Percentiles rank a stretch among this genome's conserved stretches.
phyloP scores from a whole-genome alignment of 2,113 vertebrate genomes.

The Gallinago media region DNA sequence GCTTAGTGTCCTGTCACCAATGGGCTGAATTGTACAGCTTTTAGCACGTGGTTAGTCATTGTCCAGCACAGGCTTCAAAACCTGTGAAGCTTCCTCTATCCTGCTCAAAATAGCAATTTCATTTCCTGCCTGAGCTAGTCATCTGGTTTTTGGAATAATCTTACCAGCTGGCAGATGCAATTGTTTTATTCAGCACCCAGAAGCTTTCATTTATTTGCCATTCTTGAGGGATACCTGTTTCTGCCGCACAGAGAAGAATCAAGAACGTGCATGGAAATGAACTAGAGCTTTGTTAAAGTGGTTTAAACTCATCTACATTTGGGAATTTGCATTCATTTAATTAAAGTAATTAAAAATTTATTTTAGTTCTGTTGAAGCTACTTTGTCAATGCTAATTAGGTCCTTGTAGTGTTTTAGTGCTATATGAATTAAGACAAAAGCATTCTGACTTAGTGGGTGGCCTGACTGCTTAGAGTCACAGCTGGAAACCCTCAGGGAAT shows the following conservation, averaged over 20 bases:
- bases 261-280: not conserved
- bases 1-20: not conserved
- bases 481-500: not conserved
- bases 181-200: not conserved
- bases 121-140: not conserved
- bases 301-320: not conserved
- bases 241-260: not conserved
- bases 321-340: conserved; percentile 54
- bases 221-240: conserved; percentile 13
- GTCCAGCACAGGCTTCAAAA: not conserved
- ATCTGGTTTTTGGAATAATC: not conserved
- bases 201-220: not conserved
- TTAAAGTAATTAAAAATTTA: conserved; percentile 51
- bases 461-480: not conserved
- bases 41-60: not conserved
- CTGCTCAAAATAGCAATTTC: not conserved
- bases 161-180: not conserved
- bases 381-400: conserved; percentile 41
- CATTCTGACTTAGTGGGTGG: not conserved
- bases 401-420: not conserved
- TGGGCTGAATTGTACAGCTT: not conserved
- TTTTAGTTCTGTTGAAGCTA: conserved; percentile 14
- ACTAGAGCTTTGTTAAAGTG: not conserved
- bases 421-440: conserved; percentile 29
- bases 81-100: not conserved